These are phyloP conservation scores for human DNA, from an alignment of 2,113 vertebrate genomes.

Conservation along the genomic window GRCh38 chr3:165886501-165887000, in stretches of 20 bases:
- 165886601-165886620: neutral
- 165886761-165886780: neutral
- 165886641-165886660: neutral
- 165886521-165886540: neutral
- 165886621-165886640: neutral
- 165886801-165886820: neutral
- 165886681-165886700: neutral
- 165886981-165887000: neutral
- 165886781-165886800: neutral
- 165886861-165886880: neutral
- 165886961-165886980: neutral
- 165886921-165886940: neutral
- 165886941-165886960: neutral
- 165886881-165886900: neutral
- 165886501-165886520: neutral
- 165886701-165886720: neutral
- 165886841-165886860: neutral
- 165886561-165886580: neutral
- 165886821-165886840: neutral
- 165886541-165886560: neutral
- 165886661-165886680: neutral
- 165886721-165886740: neutral
- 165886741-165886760: neutral
- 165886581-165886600: neutral
- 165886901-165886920: neutral